Evolutionary conservation across 1,140 invertebrate species (phyloP).

Genomic region (Drosophila pandora): DNA sequence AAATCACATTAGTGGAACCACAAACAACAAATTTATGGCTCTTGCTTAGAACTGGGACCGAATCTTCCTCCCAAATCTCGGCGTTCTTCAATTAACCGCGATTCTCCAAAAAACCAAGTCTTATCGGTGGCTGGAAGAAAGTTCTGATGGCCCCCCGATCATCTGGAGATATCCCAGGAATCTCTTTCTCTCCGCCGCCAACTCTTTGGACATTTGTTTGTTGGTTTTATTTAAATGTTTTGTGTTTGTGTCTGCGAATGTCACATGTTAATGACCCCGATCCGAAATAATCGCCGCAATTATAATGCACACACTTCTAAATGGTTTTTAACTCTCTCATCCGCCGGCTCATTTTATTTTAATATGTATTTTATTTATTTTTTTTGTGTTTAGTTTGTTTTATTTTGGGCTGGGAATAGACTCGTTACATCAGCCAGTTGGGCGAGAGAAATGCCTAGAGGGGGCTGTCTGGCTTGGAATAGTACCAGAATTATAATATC

Average conservation of each 20-base stretch:
- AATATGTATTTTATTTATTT: conserved; percentile 8
- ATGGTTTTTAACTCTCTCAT: conserved; percentile 46
- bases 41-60: conserved; percentile 40
- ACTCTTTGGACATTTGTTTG: conserved; percentile 18
- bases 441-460: conserved; percentile 5
- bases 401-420: conserved; percentile 21
- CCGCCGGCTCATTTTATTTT: conserved; percentile 15
- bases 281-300: conserved; percentile 71
- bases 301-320: conserved; percentile 73
- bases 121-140: conserved; percentile 56
- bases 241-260: conserved; percentile 40
- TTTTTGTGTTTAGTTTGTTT: conserved; percentile 15
- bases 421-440: conserved; percentile 41
- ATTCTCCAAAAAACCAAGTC: conserved; percentile 31
- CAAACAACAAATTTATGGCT: conserved; percentile 64
- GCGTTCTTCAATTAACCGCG: conserved; percentile 68
- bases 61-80: conserved; percentile 64
- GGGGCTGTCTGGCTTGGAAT: conserved; percentile 8
- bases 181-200: conserved; percentile 3
- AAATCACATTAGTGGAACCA: conserved; percentile 62
- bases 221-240: conserved; percentile 31
- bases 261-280: conserved; percentile 78
- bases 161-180: conserved; percentile 59
- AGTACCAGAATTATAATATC: conserved; percentile 4
- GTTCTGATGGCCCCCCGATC: conserved; percentile 54